Conservation (phyloP, 2,113 vertebrate species). For the Xenopus borealis region DNA sequence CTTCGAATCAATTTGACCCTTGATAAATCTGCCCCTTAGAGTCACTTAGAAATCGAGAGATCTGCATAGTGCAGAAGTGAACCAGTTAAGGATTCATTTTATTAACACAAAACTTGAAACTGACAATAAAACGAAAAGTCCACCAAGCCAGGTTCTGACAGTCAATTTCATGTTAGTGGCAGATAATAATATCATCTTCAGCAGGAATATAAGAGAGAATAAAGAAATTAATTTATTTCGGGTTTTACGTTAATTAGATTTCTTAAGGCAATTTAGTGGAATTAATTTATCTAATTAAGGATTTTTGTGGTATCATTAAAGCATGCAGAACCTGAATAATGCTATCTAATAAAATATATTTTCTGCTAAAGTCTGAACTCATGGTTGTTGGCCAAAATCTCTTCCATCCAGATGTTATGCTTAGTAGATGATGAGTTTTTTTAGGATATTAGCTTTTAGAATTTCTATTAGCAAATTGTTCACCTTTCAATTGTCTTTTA, state of each 20-base stretch:
- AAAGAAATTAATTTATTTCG: not conserved
- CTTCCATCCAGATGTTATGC: constrained; percentile 37
- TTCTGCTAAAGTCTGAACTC: not conserved
- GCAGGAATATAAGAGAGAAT: not conserved
- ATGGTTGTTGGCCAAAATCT: constrained; percentile 37
- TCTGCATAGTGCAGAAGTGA: too few species aligned
- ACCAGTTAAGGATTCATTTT: too few species aligned
- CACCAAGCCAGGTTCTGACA: too few species aligned
- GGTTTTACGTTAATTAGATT: constrained; percentile 10
- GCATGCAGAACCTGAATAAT: constrained; percentile 29
- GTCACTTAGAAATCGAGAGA: too few species aligned
- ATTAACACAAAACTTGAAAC: too few species aligned
- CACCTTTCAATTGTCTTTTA: constrained; percentile 2
- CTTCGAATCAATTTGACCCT: too few species aligned
- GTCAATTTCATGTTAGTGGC: too few species aligned
- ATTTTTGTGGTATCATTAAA: constrained; percentile 35
- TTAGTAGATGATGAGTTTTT: constrained; percentile 17
- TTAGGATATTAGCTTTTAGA: not conserved
- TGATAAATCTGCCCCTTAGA: too few species aligned
- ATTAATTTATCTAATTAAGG: constrained; percentile 38
- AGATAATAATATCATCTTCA: too few species aligned
- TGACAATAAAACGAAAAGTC: too few species aligned
- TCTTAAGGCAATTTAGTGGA: constrained; percentile 32
- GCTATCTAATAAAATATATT: constrained; percentile 13
- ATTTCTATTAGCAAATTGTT: not conserved